Percentiles rank a stretch among this genome's conserved stretches.
Conservation (phyloP, 2,888 invertebrate genomes). For the Drosophila gaucha region DNA sequence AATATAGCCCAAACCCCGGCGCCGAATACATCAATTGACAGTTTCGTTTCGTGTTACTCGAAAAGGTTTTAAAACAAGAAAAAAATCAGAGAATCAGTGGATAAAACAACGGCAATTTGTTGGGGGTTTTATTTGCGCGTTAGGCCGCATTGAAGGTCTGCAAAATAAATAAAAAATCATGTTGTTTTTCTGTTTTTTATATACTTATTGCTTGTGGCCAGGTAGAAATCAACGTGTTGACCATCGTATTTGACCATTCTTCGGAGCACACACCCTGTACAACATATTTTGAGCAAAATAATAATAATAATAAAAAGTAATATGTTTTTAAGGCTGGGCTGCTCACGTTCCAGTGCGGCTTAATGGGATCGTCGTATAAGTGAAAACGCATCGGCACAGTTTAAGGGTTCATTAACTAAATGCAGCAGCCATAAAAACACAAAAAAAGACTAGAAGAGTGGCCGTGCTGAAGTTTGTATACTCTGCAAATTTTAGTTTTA, state of each 20-base stretch:
- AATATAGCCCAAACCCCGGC: conserved; percentile 41
- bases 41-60: conserved; percentile 72
- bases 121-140: conserved; percentile 62
- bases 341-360: conserved; percentile 49
- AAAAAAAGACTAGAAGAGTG: too few species aligned
- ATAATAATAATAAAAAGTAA: conserved; percentile 1
- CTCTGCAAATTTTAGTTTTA: too few species aligned
- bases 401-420: conserved; percentile 71
- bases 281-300: conserved; percentile 6
- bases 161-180: conserved; percentile 46
- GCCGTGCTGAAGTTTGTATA: too few species aligned
- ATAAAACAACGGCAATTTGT: conserved; percentile 50
- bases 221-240: conserved; percentile 64
- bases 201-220: conserved; percentile 29
- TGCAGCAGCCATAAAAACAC: conserved; percentile 70
- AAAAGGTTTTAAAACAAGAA: conserved; percentile 24
- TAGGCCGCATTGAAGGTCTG: conserved; percentile 69
- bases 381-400: conserved; percentile 60
- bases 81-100: conserved; percentile 23
- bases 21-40: conserved; percentile 75
- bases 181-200: background rate
- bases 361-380: conserved; percentile 30
- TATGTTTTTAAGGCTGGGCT: conserved; percentile 34
- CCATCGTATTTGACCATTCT: conserved; percentile 67
- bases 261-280: conserved; percentile 54